Percentiles rank a stretch among this genome's conserved stretches.
Conservation (phyloP, 2,797 vertebrate species). For the Molothrus aeneus region DNA sequence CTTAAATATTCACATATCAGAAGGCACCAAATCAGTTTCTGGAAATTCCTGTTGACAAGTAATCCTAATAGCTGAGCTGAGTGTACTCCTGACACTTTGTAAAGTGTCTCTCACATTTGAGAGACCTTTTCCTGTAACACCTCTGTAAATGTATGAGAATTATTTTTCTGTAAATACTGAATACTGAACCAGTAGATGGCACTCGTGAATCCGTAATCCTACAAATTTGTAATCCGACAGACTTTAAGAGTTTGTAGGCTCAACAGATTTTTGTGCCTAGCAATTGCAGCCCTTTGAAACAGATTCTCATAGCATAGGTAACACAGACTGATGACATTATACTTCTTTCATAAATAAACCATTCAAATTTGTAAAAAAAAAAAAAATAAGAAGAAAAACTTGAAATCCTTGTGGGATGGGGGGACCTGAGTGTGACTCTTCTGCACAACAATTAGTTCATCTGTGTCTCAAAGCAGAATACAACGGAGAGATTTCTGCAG, state of each 20-base stretch:
- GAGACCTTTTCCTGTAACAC: neutral
- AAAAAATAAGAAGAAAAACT: neutral
- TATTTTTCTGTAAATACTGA: neutral
- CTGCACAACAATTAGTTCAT: neutral
- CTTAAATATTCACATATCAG: neutral
- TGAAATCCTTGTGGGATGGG: neutral
- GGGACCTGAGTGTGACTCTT: neutral
- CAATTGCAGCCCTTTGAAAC: neutral
- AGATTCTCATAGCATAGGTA: neutral
- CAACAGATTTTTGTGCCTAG: neutral
- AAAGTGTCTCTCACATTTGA: neutral
- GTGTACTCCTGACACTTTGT: neutral
- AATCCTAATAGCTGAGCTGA: neutral
- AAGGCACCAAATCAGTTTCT: neutral
- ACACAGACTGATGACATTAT: neutral
- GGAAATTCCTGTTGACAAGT: neutral
- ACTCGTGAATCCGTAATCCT: neutral
- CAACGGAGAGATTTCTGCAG: neutral
- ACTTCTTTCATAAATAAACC: neutral
- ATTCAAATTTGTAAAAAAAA: neutral
- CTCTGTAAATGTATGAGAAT: neutral
- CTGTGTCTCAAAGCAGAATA: neutral
- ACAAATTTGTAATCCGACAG: neutral
- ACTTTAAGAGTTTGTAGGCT: neutral
- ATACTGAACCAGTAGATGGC: constrained; percentile 42